phyloP scores from a whole-genome alignment of 2,888 invertebrate species.

The Smittia aterrima region DNA sequence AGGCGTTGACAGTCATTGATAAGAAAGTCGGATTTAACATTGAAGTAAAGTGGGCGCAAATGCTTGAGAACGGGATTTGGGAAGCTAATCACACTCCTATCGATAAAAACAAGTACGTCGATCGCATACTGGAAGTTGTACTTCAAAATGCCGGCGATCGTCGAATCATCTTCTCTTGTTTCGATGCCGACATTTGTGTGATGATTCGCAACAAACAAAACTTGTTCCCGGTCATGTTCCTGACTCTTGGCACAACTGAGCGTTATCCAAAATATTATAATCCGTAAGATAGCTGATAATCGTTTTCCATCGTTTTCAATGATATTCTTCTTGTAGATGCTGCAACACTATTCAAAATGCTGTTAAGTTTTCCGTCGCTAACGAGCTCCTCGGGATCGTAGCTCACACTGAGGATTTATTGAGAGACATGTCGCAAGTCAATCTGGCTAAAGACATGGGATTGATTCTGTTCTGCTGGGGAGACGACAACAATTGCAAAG shows the following conservation, averaged over 20 bases:
- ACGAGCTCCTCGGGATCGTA: conserved; percentile 84
- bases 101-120: conserved; percentile 90
- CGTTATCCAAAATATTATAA: conserved; percentile 81
- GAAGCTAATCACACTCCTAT: conserved; percentile 73
- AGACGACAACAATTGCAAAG: conserved; percentile 87
- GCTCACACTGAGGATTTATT: conserved; percentile 91
- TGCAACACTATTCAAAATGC: conserved; percentile 79
- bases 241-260: conserved; percentile 74
- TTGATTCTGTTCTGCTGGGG: conserved; percentile 97
- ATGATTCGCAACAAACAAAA: conserved; percentile 95
- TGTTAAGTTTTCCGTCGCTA: conserved; percentile 75
- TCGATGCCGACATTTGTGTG: conserved; percentile 93
- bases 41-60: conserved; percentile 97
- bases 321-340: conserved; percentile 49
- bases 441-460: conserved; percentile 73
- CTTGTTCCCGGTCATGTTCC: conserved; percentile 92
- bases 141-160: conserved; percentile 74
- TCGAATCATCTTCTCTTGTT: conserved; percentile 89
- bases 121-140: conserved; percentile 79
- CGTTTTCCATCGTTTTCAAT: conserved; percentile 38
- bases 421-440: conserved; percentile 75
- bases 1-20: conserved; percentile 77
- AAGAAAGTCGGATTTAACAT: conserved; percentile 91
- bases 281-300: conserved; percentile 51
- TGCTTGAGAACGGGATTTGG: conserved; percentile 78